Conservation (phyloP, 23 tunicate species). For the Ciona savignyi region DNA sequence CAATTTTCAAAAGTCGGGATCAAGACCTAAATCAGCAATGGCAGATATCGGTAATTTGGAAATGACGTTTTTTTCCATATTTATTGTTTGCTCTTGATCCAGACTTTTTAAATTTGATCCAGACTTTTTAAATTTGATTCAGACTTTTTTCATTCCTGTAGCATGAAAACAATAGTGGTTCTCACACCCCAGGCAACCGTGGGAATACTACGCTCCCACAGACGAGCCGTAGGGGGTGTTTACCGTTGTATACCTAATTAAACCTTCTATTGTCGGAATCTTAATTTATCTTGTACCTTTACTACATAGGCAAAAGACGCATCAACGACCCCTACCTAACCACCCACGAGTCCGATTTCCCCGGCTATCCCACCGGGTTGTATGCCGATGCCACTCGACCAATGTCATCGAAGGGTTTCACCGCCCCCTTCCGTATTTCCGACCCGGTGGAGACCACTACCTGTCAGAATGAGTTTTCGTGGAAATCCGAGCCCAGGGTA, state of each 20-base stretch:
- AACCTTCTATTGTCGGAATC: too few relatives aligned
- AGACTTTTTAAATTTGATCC: too few relatives aligned
- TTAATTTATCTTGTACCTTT: too few relatives aligned
- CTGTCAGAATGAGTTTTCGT: constrained; percentile 44
- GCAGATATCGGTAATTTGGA: constrained; percentile 65
- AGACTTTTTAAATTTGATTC: too few relatives aligned
- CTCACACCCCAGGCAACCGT: too few relatives aligned
- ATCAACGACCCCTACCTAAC: constrained; percentile 69
- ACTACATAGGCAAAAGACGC: constrained; percentile 15
- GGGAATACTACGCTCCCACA: too few relatives aligned
- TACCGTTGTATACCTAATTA: too few relatives aligned
- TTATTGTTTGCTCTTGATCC: too few relatives aligned
- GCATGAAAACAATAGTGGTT: too few relatives aligned
- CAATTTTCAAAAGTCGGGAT: constrained; percentile 10
- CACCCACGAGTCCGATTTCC: constrained; percentile 68
- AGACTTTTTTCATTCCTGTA: neutral
- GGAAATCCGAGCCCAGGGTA: constrained; percentile 37
- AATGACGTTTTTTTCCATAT: too few relatives aligned
- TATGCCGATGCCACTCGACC: constrained; percentile 77
- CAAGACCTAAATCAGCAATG: constrained; percentile 91
- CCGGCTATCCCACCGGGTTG: constrained; percentile 56
- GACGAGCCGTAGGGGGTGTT: too few relatives aligned
- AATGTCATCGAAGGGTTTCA: constrained; percentile 68
- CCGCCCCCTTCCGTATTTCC: constrained; percentile 21
- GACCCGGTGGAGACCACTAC: constrained; percentile 51